Percentiles rank a stretch among this genome's conserved stretches.
Conservation (phyloP, 1,140 invertebrate species). For the Lamellibrachia luymesi region DNA sequence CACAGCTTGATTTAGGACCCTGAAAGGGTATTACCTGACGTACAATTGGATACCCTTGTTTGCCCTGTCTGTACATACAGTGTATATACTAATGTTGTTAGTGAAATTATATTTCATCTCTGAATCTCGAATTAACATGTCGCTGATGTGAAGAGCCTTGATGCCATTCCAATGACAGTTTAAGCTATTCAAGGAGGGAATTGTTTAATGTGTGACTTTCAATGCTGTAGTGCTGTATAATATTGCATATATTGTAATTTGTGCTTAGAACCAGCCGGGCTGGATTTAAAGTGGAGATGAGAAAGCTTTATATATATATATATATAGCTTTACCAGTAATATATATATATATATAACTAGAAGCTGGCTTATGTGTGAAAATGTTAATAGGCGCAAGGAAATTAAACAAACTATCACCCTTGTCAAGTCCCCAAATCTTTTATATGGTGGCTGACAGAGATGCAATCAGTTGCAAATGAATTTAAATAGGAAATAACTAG, state of each 20-base stretch:
- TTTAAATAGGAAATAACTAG: background rate
- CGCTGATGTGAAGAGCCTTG: background rate
- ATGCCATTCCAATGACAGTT: background rate
- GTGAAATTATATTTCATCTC: background rate
- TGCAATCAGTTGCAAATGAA: background rate
- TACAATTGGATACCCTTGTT: background rate
- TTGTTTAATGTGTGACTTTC: background rate
- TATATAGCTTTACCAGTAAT: background rate
- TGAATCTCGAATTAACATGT: background rate
- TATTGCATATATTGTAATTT: background rate
- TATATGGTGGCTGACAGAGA: background rate
- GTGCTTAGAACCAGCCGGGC: background rate
- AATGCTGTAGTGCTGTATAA: background rate
- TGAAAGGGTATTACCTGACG: background rate
- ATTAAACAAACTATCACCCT: background rate
- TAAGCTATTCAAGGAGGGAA: background rate
- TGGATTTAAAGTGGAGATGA: background rate
- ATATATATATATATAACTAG: background rate
- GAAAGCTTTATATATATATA: background rate
- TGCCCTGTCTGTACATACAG: background rate
- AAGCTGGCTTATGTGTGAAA: background rate
- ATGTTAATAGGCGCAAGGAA: background rate
- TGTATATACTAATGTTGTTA: background rate
- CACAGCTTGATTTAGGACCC: background rate
- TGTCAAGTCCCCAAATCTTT: background rate